Conservation (phyloP, 2,888 invertebrate species). For the Zonitis immaculata region DNA sequence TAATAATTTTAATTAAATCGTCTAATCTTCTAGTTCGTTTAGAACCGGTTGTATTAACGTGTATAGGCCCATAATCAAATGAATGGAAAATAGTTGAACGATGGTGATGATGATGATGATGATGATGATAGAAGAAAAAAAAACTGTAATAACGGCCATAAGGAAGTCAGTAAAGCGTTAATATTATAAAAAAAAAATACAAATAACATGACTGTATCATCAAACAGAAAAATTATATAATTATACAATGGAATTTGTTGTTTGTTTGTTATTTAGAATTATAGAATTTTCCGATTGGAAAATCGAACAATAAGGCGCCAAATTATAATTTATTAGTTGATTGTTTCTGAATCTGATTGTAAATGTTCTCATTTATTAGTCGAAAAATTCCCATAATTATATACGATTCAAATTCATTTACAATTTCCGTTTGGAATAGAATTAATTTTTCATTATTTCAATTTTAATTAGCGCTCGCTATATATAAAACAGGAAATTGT, state of each 20-base stretch:
- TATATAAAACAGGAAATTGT: not conserved
- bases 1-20: not conserved
- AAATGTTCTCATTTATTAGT: not conserved
- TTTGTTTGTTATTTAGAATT: too few relatives aligned
- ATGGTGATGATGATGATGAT: not conserved
- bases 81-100: not conserved
- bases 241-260: not conserved
- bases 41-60: constrained; percentile 1
- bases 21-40: constrained; percentile 1
- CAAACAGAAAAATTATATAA: not conserved
- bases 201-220: not conserved
- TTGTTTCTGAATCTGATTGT: not conserved
- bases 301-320: not conserved
- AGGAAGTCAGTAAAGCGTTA: not conserved
- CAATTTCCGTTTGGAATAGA: not conserved
- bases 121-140: not conserved
- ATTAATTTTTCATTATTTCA: not conserved
- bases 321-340: not conserved
- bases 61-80: not conserved
- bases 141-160: not conserved
- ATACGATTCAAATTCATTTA: not conserved
- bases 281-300: too few relatives aligned
- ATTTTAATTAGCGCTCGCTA: not conserved
- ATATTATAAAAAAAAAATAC: not conserved
- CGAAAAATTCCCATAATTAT: not conserved